Base-by-base conservation (phyloP, 2,113 vertebrate genomes). In the Haplochromis burtoni region DNA sequence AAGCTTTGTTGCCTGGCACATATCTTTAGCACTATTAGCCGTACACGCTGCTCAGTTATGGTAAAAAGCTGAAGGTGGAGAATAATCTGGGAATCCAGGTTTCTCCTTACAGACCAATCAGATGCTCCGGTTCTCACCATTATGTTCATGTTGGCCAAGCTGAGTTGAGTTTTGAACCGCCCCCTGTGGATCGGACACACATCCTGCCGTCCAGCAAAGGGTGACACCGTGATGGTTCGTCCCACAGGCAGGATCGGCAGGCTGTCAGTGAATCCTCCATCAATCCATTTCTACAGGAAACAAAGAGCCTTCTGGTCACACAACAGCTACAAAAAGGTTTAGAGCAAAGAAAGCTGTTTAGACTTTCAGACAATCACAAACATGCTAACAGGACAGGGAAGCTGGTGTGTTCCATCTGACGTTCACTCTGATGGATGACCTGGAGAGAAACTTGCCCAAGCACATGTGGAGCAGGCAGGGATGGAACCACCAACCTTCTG, bases 261-360 rank as follows among this genome's bases (percentile, higher is more conserved):
- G 78, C 97, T 96, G 94, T 98, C 95, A 1, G 97, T 97, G 82
- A 99, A 95, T 1, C 97, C 97, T 10, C 98, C 98, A 7, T 99
- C 98, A 3, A 97, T 93, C 98, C 98, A 99, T 63, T 91, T 97
- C 98, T 99, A 68, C 1, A 7, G 4, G 33, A 47, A 29, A 40
- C 7, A 80, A 86, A 87, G 68, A 4, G 5, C 10, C 21, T 26
- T 17, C 21, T 40, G 35, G 63, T 68, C 40, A 73, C 21, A 17
- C 13, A 2, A 73, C 38, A 10, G 5, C 26, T 16, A 16, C 57
- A 71, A 16, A 71, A 42, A 71, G 5, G 5, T 40, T 68, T 2
- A 66, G 1, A 61, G 59, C 59, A 61, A 19, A 61, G 57, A 3
- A 66, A 38, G 1, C 35, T 2, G 33, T 42, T 71, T 3, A 40